A percentile compares a stretch with the other conserved stretches of the same genome.
Conservation (phyloP, 2,797 vertebrate species). For the Octomys mimax region DNA sequence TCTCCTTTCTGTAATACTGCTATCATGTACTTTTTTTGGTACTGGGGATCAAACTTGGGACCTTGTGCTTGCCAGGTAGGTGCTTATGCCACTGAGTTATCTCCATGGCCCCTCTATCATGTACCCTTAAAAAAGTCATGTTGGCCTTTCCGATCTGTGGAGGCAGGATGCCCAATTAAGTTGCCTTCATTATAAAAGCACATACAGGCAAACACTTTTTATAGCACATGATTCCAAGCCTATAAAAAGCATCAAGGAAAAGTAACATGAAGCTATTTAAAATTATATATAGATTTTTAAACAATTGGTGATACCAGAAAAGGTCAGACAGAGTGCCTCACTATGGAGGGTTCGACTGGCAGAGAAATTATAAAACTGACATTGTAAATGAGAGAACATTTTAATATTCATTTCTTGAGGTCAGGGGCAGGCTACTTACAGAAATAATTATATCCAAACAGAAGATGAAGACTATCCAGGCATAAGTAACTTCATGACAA, state of each 20-base stretch:
- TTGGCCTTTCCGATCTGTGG: conserved; percentile 68
- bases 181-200: conserved; percentile 75
- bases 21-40: not conserved
- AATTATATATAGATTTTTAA: conserved; percentile 77
- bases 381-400: conserved; percentile 68
- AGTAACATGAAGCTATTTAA: conserved; percentile 70
- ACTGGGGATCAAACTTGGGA: too few relatives aligned
- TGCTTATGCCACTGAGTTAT: too few relatives aligned
- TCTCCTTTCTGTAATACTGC: not conserved
- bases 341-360: conserved; percentile 62
- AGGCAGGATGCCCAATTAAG: conserved; percentile 74
- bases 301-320: conserved; percentile 72
- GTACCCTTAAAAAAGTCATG: conserved; percentile 56
- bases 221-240: conserved; percentile 47
- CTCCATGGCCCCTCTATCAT: not conserved
- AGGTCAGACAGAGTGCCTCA: conserved; percentile 65
- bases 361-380: conserved; percentile 62
- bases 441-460: conserved; percentile 66
- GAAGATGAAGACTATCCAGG: conserved; percentile 35
- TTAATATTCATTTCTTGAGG: conserved; percentile 62
- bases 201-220: conserved; percentile 74
- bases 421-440: not conserved
- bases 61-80: too few relatives aligned
- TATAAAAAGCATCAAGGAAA: conserved; percentile 76
- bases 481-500: conserved; percentile 1